Base-by-base conservation (phyloP, 1,140 invertebrate genomes). In the Pinna nobilis region DNA sequence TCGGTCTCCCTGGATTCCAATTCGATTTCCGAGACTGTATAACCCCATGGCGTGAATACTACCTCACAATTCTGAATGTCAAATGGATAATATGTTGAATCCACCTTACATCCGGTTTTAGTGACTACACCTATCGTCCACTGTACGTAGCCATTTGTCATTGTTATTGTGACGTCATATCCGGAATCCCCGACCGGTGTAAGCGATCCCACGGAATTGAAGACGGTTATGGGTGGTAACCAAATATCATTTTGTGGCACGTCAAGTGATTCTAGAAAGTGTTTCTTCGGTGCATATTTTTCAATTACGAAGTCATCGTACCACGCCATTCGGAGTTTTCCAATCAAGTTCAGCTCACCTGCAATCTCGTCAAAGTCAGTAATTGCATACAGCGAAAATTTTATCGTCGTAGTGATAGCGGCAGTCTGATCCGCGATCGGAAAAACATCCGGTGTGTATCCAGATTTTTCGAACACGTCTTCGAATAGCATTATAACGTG, bases 341-440 rank as follows among this genome's bases (percentile, higher is more conserved):
- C 51, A 30, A 74, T 74, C 7, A 74, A 20, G 18, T 23, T 51
- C 7, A 74, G 44, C 35, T 59, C 55, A 15, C 72, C 72, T 15
- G 57, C 65, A 23, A 74, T 49, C 51, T 74, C 72, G 28, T 74
- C 72, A 44, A 74, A 68, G 18, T 74, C 72, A 6, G 72, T 51
- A 57, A 74, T 61, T 32, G 65, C 49, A 30, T 68, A 68, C 50
- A 74, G 30, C 6, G 57, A 49, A 18, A 74, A 64, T 30, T 53
- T 60, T 32, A 74, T 44, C 23, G 68, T 61, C 15, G 69, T 57
- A 9, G 18, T 67, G 41, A 74, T 61, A 2, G 65, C 69, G 4
- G 55, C 72, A 32, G 57, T 63, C 49, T 69, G 65, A 41, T 60
- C 60, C 49, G 50, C 20, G 13, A 60, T 35, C 11, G 72, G 72